These are phyloP conservation scores for Mantis religiosa DNA, from an alignment of 2,888 invertebrate genomes.

Conservation along the genomic window DNA sequence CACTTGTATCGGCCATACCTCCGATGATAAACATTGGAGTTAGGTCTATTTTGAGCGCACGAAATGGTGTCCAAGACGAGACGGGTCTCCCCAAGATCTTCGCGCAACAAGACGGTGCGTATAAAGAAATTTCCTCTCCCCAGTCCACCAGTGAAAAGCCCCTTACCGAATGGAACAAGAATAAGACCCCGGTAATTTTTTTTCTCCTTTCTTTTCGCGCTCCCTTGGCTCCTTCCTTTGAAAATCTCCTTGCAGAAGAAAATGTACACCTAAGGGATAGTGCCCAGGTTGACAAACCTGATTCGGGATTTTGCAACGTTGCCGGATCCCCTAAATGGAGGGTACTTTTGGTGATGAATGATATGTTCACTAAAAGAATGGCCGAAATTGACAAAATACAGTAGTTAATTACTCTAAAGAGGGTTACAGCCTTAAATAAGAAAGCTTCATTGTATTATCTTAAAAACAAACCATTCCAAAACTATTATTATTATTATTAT, in stretches of 20 bases:
- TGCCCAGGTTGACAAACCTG: background rate
- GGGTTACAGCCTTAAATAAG: too few relatives aligned
- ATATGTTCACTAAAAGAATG: background rate
- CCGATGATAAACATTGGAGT: background rate
- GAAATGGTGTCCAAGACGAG: background rate
- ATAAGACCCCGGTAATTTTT: background rate
- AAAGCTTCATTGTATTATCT: too few relatives aligned
- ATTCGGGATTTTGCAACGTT: background rate
- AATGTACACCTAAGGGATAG: background rate
- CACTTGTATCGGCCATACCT: too few relatives aligned
- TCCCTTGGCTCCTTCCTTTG: constrained; percentile 1
- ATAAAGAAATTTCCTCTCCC: background rate
- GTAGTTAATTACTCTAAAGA: too few relatives aligned
- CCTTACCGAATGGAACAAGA: background rate
- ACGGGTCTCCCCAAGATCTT: background rate
- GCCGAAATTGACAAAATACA: too few relatives aligned
- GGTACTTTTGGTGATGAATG: background rate
- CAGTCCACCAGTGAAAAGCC: background rate
- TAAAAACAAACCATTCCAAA: too few relatives aligned
- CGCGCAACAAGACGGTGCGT: background rate
- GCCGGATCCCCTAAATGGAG: background rate
- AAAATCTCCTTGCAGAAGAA: constrained; percentile 1
- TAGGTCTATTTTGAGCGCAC: background rate
- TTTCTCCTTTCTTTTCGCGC: background rate
- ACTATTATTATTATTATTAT: too few relatives aligned